Evolutionary conservation across 2,113 vertebrate genomes (phyloP), one percentile per base, ranked within the genome.

Genomic region (Thinocorus orbignyianus): DNA sequence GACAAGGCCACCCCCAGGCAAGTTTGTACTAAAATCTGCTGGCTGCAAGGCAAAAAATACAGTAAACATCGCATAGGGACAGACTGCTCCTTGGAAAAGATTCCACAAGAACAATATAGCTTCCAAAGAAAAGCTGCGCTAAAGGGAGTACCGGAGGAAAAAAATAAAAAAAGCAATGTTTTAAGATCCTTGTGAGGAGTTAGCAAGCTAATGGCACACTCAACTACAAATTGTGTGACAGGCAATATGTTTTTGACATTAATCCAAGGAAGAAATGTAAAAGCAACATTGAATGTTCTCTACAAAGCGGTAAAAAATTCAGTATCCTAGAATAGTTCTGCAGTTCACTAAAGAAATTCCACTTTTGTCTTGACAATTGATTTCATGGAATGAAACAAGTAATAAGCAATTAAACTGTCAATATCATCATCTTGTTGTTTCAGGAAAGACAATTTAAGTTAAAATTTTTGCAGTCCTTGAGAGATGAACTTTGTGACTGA

Each of bases 1-100:
- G 96, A 97, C 93, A 97, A 96, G 93, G 94, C 96, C 95, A 96
- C 96, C 96, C 92, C 84, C 89, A 84, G 93, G 88, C 95, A 97
- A 96, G 86, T 97, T 95, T 97, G 92, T 96, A 96, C 92, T 94
- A 94, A 97, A 97, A 98, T 97, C 94, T 97, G 80, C 95, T 84
- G 86, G 86, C 94, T 95, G 86, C 74, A 57, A 97, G 92, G 94
- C 94, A 95, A 83, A 55, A 91, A 77, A 89, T 85, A 96, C 78
- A 95, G 92, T 90, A 97, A 96, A 96, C 93, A 96, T 90, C 18
- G 2, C 97, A 95, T 66, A 97, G 92, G 96, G 93, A 97, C 91
- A 97, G 93, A 61, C 95, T 94, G 91, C 95, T 94, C 86, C 93
- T 86, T 87, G 78, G 93, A 97, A 97, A 96, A 93, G 77, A 96